Evolutionary conservation across 2,797 vertebrate genomes (phyloP).

Genomic region (Lagodon rhomboides): DNA sequence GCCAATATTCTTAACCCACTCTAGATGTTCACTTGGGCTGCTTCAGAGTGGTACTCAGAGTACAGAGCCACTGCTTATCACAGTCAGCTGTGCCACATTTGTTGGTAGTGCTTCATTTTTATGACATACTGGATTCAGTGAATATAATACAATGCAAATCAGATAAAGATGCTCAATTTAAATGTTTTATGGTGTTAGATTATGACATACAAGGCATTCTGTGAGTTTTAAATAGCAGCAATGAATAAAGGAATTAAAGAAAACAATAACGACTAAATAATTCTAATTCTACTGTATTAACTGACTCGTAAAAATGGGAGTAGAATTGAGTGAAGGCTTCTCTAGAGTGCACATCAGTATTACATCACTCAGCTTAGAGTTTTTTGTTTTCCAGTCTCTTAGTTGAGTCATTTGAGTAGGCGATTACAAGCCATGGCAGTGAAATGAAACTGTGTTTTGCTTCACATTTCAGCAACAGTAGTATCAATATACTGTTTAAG

Average conservation of each 20-base stretch:
- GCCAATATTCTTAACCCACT: constrained; percentile 18
- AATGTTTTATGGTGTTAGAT: neutral
- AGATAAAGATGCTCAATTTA: neutral
- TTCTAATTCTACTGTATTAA: neutral
- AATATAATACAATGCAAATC: neutral
- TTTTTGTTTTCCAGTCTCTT: neutral
- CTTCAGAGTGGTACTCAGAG: neutral
- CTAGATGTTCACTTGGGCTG: constrained; percentile 7
- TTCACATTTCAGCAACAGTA: neutral
- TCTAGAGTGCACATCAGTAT: neutral
- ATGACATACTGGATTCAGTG: neutral
- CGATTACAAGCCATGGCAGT: neutral
- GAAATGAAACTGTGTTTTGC: constrained; percentile 22
- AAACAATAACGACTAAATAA: neutral
- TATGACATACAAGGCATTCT: neutral
- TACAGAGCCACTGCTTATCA: neutral
- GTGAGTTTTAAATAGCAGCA: constrained; percentile 5
- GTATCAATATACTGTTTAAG: neutral
- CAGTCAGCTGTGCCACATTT: neutral
- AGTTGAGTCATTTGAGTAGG: constrained; percentile 19
- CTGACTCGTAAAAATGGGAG: neutral
- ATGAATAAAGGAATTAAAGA: neutral
- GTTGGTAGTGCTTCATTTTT: neutral
- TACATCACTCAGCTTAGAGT: constrained; percentile 19
- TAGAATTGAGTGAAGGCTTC: neutral